Base-by-base conservation (phyloP, 2,113 vertebrate species). In the Stegostoma tigrinum region DNA sequence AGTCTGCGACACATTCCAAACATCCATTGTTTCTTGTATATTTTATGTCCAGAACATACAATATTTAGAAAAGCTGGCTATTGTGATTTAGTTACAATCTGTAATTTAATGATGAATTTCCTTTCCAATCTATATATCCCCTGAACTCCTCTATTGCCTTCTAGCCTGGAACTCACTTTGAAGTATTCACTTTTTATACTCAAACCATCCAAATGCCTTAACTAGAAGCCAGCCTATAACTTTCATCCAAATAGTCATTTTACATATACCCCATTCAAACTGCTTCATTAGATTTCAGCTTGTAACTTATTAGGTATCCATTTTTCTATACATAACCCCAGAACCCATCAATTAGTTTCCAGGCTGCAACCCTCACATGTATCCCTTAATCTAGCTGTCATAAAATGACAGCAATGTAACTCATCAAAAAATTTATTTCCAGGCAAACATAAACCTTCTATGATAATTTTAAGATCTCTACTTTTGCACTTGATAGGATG, bases 381-480 rank as follows among this genome's bases (percentile, higher is more conserved):
- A 34, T 91, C 52, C 52, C 64, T 91, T 91, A 64, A 91, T 91
- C 87, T 91, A 55, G 5, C 34, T 93, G 89, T n/a, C 61, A 93
- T 93, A 93, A 93, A 93, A 93, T 93, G n/a, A 66, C 42, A 93
- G 19, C 12, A 38, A 67, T 17, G 34, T 38, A 93, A 93, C 89
- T 93, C 55, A 66, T 93, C 61, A 66, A 93, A 93, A 93, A 34
- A 93, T 66, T 61, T 42, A 93, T n/a, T 66, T 67, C 30, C 89
- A 67, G 34, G 34, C 61, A 66, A 66, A 93, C 61, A 66, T n/a
- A 67, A 66, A 19, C 89, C n/a, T 64, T 24, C 61, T 23, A 34
- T 61, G 67, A 64, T 38, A 66, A 38, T 66, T 93, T 34, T 0
- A 6, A 21, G 61, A 66, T 15, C 61, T 66, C 89, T 34, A 66